A percentile compares a stretch with the other conserved stretches of the same genome.
Conservation (phyloP, 1,140 invertebrate genomes). For the Brachionus sp. region DNA sequence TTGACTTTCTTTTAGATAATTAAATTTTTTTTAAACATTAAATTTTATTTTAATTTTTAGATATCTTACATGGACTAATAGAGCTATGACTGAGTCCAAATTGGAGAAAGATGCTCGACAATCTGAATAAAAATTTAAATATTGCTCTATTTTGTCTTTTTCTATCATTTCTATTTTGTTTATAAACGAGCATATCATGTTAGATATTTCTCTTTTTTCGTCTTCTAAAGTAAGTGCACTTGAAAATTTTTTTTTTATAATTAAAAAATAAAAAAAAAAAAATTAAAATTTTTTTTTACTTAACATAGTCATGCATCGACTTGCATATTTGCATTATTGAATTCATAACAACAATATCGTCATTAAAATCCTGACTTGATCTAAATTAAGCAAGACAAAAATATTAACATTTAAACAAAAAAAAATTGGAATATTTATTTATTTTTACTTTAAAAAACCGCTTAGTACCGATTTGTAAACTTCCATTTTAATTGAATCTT, state of each 20-base stretch:
- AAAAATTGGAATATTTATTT: background rate
- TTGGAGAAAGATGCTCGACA: constrained; percentile 80
- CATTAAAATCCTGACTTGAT: constrained; percentile 65
- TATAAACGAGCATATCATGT: constrained; percentile 76
- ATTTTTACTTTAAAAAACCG: constrained; percentile 63
- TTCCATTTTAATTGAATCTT: constrained; percentile 73
- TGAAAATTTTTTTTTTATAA: constrained; percentile 48
- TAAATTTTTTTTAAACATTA: background rate
- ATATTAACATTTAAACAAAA: background rate
- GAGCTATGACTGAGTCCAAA: constrained; percentile 76
- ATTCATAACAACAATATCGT: constrained; percentile 79
- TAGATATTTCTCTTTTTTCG: constrained; percentile 78
- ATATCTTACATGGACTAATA: constrained; percentile 73
- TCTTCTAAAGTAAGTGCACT: constrained; percentile 88
- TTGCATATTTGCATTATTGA: constrained; percentile 79
- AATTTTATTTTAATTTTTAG: background rate
- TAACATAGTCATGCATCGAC: constrained; percentile 85
- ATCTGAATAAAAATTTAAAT: constrained; percentile 87
- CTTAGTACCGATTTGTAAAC: constrained; percentile 78
- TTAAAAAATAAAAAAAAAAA: background rate
- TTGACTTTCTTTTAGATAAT: constrained; percentile 69
- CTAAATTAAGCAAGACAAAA: constrained; percentile 49
- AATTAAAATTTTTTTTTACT: constrained; percentile 63
- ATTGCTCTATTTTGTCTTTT: constrained; percentile 75
- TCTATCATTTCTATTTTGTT: constrained; percentile 69